These are phyloP conservation scores for Lacerta bilineata DNA, from an alignment of 2,797 vertebrate species.

Conservation along the genomic window DNA sequence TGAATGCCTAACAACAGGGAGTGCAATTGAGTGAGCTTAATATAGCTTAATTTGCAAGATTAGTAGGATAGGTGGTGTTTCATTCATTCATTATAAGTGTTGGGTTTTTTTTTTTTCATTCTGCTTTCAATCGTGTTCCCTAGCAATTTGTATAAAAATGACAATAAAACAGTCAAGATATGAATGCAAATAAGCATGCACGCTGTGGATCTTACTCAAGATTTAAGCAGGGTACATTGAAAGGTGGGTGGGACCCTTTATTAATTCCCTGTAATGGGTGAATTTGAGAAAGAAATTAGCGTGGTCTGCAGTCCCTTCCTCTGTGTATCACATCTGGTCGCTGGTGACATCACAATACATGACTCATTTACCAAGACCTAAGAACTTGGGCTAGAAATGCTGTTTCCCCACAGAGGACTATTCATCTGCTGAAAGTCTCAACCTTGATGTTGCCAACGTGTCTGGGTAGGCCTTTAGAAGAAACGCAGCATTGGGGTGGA, in stretches of 20 bases:
- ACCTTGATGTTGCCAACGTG: neutral
- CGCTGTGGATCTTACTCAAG: neutral
- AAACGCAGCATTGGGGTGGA: neutral
- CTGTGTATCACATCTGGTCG: neutral
- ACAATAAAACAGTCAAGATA: neutral
- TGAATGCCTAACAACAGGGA: neutral
- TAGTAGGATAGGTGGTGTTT: neutral
- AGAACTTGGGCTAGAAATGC: no score
- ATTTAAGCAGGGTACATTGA: neutral
- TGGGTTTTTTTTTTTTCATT: no score
- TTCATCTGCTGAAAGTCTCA: neutral
- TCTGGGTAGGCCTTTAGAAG: neutral
- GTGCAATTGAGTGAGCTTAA: constrained; percentile 1
- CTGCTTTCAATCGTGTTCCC: neutral
- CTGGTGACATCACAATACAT: neutral
- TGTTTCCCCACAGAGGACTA: neutral
- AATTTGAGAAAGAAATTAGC: neutral
- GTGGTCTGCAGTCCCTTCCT: neutral
- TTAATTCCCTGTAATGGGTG: neutral
- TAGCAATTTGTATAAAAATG: neutral
- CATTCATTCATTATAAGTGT: neutral
- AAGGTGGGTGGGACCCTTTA: neutral
- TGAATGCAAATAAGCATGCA: neutral
- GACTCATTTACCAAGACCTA: neutral
- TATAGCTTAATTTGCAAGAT: neutral